A percentile compares a stretch with the other conserved stretches of the same genome.
phyloP scores from a whole-genome alignment of 2,797 vertebrate species.

The Karalla daura region DNA sequence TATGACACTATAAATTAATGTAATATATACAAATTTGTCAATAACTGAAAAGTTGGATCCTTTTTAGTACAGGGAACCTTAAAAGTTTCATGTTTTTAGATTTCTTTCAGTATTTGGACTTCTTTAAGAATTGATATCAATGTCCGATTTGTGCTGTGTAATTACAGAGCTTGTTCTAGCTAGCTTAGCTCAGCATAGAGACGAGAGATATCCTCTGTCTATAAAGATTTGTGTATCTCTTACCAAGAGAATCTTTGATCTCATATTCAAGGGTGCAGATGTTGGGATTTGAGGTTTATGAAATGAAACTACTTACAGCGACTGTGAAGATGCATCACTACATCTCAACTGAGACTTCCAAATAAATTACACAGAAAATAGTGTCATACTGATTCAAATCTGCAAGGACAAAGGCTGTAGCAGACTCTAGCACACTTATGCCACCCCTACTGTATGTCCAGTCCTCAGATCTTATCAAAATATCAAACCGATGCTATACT shows the following conservation, averaged over 20 bases:
- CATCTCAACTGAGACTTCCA: slow-evolving; percentile 10
- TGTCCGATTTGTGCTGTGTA: no score
- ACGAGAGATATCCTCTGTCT: background rate
- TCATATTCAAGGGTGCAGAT: background rate
- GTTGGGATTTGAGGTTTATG: background rate
- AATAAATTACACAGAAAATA: slow-evolving; percentile 12
- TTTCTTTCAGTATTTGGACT: no score
- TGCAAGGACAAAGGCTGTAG: slow-evolving; percentile 40
- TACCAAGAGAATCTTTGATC: background rate
- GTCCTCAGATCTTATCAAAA: slow-evolving; percentile 60
- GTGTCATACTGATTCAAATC: slow-evolving; percentile 18
- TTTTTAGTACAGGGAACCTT: no score
- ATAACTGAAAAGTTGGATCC: no score
- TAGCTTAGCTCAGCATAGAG: background rate
- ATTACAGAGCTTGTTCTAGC: background rate
- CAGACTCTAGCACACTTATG: slow-evolving; percentile 1
- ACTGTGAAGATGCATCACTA: background rate
- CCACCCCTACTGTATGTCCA: slow-evolving; percentile 39
- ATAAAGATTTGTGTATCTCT: background rate
- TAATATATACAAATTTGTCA: background rate
- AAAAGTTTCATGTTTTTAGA: no score
- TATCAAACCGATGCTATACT: slow-evolving; percentile 33
- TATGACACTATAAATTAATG: background rate
- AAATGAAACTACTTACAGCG: background rate
- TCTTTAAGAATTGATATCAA: no score